Percentiles rank a stretch among this genome's conserved stretches.
These are phyloP conservation scores for Pandemis cinnamomeana DNA, from an alignment of 2,888 invertebrate genomes.

Conservation along the genomic window DNA sequence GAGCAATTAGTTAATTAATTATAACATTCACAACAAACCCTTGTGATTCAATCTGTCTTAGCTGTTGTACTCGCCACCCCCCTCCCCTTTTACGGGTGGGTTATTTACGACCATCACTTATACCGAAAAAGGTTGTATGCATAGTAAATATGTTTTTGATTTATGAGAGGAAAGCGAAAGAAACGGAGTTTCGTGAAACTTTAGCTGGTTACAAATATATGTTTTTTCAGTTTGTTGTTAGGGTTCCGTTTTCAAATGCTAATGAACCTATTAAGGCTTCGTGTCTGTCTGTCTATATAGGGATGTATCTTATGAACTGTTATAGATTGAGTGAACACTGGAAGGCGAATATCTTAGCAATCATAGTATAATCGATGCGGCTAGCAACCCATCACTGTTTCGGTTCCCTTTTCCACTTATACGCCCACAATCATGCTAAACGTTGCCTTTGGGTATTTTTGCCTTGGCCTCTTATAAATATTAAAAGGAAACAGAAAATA, in stretches of 20 bases:
- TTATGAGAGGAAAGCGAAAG: conserved; percentile 6
- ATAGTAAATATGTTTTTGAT: conserved; percentile 31
- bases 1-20: not conserved
- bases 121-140: conserved; percentile 28
- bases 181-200: conserved; percentile 3
- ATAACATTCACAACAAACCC: not conserved
- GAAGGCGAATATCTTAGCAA: too few species aligned
- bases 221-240: not conserved
- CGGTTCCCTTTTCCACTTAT: too few species aligned
- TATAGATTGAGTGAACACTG: too few species aligned
- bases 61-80: not conserved
- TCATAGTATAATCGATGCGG: too few species aligned
- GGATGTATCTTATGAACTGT: too few species aligned
- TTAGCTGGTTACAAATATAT: not conserved
- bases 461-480: too few species aligned
- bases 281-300: too few species aligned
- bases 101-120: conserved; percentile 25
- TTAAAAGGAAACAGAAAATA: too few species aligned
- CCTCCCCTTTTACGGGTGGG: not conserved
- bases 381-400: too few species aligned
- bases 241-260: not conserved
- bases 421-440: too few species aligned
- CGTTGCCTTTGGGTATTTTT: too few species aligned
- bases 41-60: not conserved
- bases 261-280: too few species aligned